Percentiles rank a stretch among this genome's conserved stretches.
Conservation (phyloP, 2,113 vertebrate species). For the Ageneiosus marmoratus region DNA sequence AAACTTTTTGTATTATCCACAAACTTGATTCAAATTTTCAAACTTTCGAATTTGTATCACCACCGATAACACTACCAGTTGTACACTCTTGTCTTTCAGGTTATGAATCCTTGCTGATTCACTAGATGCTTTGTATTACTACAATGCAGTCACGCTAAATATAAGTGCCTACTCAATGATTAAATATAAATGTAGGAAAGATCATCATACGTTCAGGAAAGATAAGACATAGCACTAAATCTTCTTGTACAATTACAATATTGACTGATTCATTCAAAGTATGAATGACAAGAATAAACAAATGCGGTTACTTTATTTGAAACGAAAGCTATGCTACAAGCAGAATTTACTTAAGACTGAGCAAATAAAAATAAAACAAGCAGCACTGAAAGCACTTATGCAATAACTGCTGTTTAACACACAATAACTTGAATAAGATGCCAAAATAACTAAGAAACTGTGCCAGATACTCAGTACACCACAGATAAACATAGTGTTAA, state of each 20-base stretch:
- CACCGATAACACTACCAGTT: neutral
- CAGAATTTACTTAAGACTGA: slow-evolving; percentile 34
- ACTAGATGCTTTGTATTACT: neutral
- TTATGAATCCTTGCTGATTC: neutral
- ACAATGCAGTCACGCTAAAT: neutral
- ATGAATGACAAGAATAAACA: slow-evolving; percentile 1
- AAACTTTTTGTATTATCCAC: neutral
- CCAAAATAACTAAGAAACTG: slow-evolving; percentile 29
- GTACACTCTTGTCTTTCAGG: neutral
- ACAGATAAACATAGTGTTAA: slow-evolving; percentile 37
- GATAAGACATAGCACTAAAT: neutral
- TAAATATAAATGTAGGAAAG: neutral
- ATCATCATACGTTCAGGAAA: neutral
- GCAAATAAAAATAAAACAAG: slow-evolving; percentile 4
- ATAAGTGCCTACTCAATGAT: neutral
- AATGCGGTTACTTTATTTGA: slow-evolving; percentile 41
- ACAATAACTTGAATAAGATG: slow-evolving; percentile 14
- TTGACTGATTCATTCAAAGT: no score
- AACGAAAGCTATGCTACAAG: slow-evolving; percentile 40
- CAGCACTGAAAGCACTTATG: slow-evolving; percentile 18
- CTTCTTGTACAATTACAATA: no score
- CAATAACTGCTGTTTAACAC: slow-evolving; percentile 34
- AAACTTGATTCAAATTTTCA: neutral
- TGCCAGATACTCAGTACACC: slow-evolving; percentile 32
- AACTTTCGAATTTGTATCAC: no score